These are phyloP conservation scores for Isaurus tuberculatus DNA, from an alignment of 92 coral and sea anemone species.

Conservation along the genomic window DNA sequence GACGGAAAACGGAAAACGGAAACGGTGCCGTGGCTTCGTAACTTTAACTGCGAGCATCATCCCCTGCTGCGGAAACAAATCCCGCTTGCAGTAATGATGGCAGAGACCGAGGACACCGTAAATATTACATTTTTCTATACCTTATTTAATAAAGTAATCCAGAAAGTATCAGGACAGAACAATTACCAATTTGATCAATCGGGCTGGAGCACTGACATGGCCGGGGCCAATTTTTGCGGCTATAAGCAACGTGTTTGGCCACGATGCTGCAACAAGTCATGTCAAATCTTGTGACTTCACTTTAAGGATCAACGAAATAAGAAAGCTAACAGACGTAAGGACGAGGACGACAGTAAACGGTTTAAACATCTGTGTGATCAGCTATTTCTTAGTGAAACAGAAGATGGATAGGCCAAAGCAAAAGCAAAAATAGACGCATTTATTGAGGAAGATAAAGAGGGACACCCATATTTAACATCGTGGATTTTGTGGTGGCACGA, in stretches of 20 bases:
- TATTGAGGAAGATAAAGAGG: constrained; percentile 1
- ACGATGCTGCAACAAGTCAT: not conserved
- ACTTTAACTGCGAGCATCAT: constrained; percentile 4
- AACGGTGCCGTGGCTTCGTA: constrained; percentile 34
- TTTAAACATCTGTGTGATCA: constrained; percentile 43
- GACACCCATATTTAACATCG: constrained; percentile 36
- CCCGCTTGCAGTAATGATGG: constrained; percentile 52
- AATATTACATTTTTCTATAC: constrained; percentile 17
- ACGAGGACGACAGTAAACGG: not conserved
- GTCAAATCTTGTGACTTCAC: constrained; percentile 47
- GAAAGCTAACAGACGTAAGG: constrained; percentile 32
- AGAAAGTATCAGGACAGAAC: constrained; percentile 1
- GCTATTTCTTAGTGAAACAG: constrained; percentile 19
- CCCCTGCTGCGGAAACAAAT: constrained; percentile 30
- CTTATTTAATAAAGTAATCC: constrained; percentile 20
- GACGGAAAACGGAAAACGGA: constrained; percentile 59
- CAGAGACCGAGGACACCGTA: constrained; percentile 33
- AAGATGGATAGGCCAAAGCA: constrained; percentile 33
- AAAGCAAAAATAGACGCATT: constrained; percentile 30
- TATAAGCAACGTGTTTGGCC: constrained; percentile 10
- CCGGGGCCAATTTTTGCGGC: constrained; percentile 26
- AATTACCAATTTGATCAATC: not conserved
- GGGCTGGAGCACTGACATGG: constrained; percentile 43
- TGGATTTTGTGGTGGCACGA: constrained; percentile 75
- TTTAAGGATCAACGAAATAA: constrained; percentile 38